phyloP scores from a whole-genome alignment of 2,888 invertebrate species.

The Phania funesta region DNA sequence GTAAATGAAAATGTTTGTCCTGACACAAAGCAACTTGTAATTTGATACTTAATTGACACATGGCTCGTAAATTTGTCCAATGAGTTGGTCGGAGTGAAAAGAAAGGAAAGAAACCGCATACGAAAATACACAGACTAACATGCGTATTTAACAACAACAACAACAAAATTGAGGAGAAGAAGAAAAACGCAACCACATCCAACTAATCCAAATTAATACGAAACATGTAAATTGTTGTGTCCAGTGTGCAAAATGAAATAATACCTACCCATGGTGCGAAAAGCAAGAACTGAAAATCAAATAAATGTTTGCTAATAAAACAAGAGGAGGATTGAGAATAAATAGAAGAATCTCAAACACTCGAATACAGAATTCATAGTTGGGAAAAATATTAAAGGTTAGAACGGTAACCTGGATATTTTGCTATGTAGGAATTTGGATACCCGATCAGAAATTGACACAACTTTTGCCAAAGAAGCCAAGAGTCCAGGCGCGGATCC shows the following conservation, averaged over 20 bases:
- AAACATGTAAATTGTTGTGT: constrained; percentile 24
- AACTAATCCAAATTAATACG: constrained; percentile 18
- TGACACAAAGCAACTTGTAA: constrained; percentile 80
- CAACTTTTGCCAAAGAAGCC: too few relatives aligned
- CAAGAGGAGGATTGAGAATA: neutral
- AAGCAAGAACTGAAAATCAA: constrained; percentile 33
- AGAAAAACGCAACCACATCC: constrained; percentile 6
- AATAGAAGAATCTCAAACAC: neutral
- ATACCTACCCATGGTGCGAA: constrained; percentile 23
- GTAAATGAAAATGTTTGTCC: constrained; percentile 56
- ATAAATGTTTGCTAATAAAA: constrained; percentile 38
- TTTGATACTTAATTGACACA: constrained; percentile 81
- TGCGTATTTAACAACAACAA: neutral
- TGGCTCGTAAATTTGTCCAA: constrained; percentile 79
- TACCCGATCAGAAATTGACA: too few relatives aligned
- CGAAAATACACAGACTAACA: neutral
- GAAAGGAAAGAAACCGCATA: neutral
- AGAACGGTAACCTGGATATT: too few relatives aligned
- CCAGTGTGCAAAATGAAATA: neutral
- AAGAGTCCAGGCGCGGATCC: too few relatives aligned
- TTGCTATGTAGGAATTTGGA: too few relatives aligned
- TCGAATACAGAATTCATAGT: too few relatives aligned
- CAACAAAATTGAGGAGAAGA: constrained; percentile 29
- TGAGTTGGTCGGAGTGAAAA: constrained; percentile 36
- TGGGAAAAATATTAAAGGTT: too few relatives aligned